phyloP scores from a whole-genome alignment of 2,113 vertebrate genomes.

The Ptilonorhynchus violaceus region DNA sequence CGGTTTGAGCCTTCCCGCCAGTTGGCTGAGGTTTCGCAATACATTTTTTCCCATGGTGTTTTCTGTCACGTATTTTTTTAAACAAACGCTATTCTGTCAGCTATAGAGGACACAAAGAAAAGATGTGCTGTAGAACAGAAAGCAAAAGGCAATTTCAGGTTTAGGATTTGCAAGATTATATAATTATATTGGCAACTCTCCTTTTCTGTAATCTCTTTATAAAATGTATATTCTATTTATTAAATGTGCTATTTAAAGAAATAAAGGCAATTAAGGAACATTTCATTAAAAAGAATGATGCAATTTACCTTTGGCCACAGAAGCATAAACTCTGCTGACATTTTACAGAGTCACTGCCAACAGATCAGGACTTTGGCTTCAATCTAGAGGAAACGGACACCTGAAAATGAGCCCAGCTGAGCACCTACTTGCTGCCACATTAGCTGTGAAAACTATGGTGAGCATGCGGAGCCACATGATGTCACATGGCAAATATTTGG shows the following conservation, averaged over 20 bases:
- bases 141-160: slow-evolving; percentile 30
- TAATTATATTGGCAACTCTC: background rate
- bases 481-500: background rate
- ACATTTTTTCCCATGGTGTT: slow-evolving; percentile 46
- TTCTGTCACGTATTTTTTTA: slow-evolving; percentile 49
- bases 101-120: background rate
- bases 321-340: background rate
- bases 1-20: background rate
- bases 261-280: slow-evolving; percentile 27
- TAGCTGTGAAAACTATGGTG: background rate
- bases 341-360: background rate
- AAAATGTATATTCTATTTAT: slow-evolving; percentile 4
- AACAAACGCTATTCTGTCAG: slow-evolving; percentile 31
- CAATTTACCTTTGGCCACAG: slow-evolving; percentile 31
- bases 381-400: background rate
- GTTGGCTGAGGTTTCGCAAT: slow-evolving; percentile 48
- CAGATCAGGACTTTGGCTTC: slow-evolving; percentile 50
- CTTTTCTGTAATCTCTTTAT: background rate
- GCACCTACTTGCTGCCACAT: background rate
- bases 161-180: background rate
- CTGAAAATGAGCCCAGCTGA: background rate
- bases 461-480: background rate
- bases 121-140: background rate
- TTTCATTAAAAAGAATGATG: slow-evolving; percentile 9
- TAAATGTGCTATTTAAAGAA: background rate